Base-by-base conservation (phyloP, 1,140 invertebrate species). In the Harpegnathos saltator region DNA sequence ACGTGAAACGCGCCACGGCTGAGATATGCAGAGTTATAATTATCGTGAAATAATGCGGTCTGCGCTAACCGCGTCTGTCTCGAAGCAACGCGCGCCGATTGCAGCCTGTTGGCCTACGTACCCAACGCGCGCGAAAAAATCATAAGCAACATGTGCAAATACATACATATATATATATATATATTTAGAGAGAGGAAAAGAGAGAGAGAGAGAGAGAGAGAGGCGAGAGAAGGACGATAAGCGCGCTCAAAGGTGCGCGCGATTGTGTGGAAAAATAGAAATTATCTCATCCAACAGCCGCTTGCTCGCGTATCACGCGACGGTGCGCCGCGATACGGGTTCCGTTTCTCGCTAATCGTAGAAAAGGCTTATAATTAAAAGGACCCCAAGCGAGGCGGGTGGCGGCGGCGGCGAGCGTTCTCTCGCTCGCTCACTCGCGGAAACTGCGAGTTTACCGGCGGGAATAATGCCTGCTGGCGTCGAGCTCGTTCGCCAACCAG, bases 241-340 rank as follows among this genome's bases (percentile, higher is more conserved):
- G 65, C 75, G 24, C 65, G 38, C 75, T 71, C 75, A 71, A 80
- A 52, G 54, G 75, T 59, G 24, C 54, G 75, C 48, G 24, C 54
- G 75, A 80, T 80, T 80, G 71, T 58, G 75, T 59, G 52, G 52
- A 65, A 80, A 80, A 80, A 80, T 80, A 80, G 75, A 80, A 71
- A 80, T 80, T 80, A 80, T 80, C 75, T 80, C 65, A 71, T 71
- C 65, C 48, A 71, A 29, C 75, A 69, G 75, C 33, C 65, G 75
- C 65, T 80, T 71, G 75, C 52, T 24, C 61, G 61, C 48, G 17
- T 78, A 68, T 78, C 63, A 19, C 29, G 52, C 50, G 48, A 59
- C 65, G 29, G 29, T 19, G 75, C 24, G 50, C 63, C 62, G 24
- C 38, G 75, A 78, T 78, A 69, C 65, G 63, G 33, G 54, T 71